phyloP scores from a whole-genome alignment of 2,888 invertebrate species.

The Sinelater perroti region DNA sequence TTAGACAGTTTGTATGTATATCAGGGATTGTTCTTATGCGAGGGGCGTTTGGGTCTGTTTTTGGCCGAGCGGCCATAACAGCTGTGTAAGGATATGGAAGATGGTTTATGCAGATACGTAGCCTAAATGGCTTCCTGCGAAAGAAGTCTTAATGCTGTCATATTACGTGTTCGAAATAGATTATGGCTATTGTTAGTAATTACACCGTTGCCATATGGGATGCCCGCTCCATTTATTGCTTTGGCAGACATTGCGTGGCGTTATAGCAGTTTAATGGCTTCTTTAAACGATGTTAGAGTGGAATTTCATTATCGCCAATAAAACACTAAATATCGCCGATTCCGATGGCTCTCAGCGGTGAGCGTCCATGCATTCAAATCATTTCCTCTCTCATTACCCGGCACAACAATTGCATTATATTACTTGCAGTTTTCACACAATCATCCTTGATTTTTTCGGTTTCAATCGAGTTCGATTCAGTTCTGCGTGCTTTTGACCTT shows the following conservation, averaged over 20 bases:
- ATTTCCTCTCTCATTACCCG: too few relatives aligned
- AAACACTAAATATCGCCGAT: slow-evolving; percentile 12
- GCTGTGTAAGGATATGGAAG: slow-evolving; percentile 57
- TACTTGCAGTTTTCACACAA: too few relatives aligned
- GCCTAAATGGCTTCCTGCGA: slow-evolving; percentile 57
- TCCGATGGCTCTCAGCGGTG: too few relatives aligned
- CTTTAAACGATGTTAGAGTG: slow-evolving; percentile 39
- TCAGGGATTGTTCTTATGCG: slow-evolving; percentile 47
- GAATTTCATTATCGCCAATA: slow-evolving; percentile 35
- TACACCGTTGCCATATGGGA: slow-evolving; percentile 59
- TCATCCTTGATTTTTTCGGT: too few relatives aligned
- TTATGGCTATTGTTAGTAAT: slow-evolving; percentile 61
- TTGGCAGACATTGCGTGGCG: slow-evolving; percentile 54
- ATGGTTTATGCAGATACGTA: slow-evolving; percentile 59
- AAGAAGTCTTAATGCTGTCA: slow-evolving; percentile 62
- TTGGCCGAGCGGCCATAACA: slow-evolving; percentile 52
- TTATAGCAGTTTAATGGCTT: slow-evolving; percentile 54
- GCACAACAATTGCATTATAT: too few relatives aligned
- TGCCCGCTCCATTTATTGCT: slow-evolving; percentile 47
- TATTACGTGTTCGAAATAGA: slow-evolving; percentile 62
- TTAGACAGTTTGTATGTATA: slow-evolving; percentile 60
- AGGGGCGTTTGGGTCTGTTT: slow-evolving; percentile 48
- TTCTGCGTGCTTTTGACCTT: too few relatives aligned
- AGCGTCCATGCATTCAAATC: too few relatives aligned
- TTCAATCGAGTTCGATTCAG: too few relatives aligned